These are phyloP conservation scores for Dromas ardeola DNA, from an alignment of 2,113 vertebrate genomes.

Conservation along the genomic window DNA sequence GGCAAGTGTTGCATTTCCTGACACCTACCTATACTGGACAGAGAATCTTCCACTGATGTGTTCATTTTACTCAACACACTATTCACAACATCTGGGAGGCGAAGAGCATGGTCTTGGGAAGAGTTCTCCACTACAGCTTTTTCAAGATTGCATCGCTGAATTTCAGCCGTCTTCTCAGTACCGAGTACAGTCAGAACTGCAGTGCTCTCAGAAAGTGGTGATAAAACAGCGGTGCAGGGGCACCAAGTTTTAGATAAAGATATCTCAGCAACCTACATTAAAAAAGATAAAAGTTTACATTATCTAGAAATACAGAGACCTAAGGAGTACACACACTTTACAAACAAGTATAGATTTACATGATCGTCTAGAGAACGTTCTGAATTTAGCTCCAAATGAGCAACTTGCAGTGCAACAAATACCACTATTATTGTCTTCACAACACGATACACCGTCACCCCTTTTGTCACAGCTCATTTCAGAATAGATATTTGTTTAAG, in stretches of 20 bases:
- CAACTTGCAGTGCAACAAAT: neutral
- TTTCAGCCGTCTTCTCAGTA: neutral
- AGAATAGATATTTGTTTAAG: neutral
- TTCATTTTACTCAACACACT: constrained; percentile 78
- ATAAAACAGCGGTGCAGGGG: constrained; percentile 81
- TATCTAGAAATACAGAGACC: neutral
- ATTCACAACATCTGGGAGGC: constrained; percentile 80
- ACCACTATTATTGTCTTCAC: neutral
- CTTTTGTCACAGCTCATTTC: neutral
- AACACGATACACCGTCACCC: neutral
- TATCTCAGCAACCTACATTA: constrained; percentile 83
- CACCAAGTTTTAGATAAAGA: constrained; percentile 57
- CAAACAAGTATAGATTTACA: neutral
- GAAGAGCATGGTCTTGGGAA: constrained; percentile 27
- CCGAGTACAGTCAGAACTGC: constrained; percentile 82
- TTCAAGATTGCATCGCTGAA: constrained; percentile 2
- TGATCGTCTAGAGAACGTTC: neutral
- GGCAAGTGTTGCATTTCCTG: neutral
- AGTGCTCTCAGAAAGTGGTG: constrained; percentile 74
- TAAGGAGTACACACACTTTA: neutral
- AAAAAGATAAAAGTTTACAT: neutral
- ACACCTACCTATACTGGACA: constrained; percentile 33
- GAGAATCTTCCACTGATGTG: constrained; percentile 62
- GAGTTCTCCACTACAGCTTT: neutral
- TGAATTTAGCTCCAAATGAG: neutral